Evolutionary conservation across 2,797 vertebrate genomes (phyloP), one percentile per base, ranked within the genome.

Genomic region (Sandelia bainsii): DNA sequence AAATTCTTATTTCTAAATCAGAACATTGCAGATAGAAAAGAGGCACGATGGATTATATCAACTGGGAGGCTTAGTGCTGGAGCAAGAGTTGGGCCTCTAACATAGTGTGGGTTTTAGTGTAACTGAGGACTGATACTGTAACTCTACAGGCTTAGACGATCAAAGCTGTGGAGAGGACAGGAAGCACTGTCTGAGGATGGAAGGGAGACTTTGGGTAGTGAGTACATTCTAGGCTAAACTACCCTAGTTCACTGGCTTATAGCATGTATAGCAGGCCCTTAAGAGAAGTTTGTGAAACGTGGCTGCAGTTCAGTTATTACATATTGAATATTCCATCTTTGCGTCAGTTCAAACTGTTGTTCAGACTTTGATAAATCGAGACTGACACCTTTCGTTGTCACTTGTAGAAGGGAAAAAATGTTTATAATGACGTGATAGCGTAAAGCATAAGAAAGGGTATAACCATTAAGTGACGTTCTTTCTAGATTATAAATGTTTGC

Each of bases 81-180:
- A 75, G 79, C 68, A 56, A 49, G 75, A 82, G 83, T 73, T 82
- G 84, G 76, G 88, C 69, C 71, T 87, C 69, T 56, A 54, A 58
- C 22, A 19, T 71, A 81, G 86, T 80, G 85, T 87, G 81, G 88
- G 82, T 86, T 87, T 89, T 89, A 88, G 78, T 84, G 84, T 86
- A 87, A 80, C 88, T 42, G 81, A 83, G 66, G 72, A 86, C 71
- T 87, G 86, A 90, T 89, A 90, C 85, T 86, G 83, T 86, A 88
- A 80, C 92, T 87, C 81, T 83, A 68, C 84, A 77, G 82, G 90
- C 90, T 91, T 89, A 91, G 84, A 81, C 83, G 85, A 93, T 91
- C 91, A 90, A 87, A 83, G 88, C 91, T 86, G 88, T 80, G 74
- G 86, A 87, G 80, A 85, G 83, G 79, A 84, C 57, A 77, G 79